A percentile compares a stretch with the other conserved stretches of the same genome.
Evolutionary conservation across 2,113 vertebrate species (phyloP).

Genomic region (Bujurquina vittata): DNA sequence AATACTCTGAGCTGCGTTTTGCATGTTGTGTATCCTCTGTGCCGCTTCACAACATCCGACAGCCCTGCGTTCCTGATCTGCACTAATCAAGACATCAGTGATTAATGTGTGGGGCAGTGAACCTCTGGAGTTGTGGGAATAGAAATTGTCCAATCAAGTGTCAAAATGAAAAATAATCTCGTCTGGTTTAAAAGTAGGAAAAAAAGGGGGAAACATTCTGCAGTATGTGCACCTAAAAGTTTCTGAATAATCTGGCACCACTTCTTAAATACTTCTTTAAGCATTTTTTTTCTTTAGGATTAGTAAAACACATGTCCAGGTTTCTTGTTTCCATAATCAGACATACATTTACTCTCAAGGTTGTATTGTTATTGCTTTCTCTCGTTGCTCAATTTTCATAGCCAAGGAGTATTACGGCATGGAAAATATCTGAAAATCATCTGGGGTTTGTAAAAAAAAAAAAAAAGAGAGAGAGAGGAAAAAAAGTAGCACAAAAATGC

Average conservation of each 20-base stretch:
- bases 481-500: slow-evolving; percentile 44
- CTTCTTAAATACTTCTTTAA: neutral
- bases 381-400: slow-evolving; percentile 39
- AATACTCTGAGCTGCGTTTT: neutral
- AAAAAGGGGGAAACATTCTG: neutral
- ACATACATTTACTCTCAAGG: slow-evolving; percentile 20
- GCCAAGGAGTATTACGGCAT: slow-evolving; percentile 68
- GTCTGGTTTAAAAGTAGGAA: neutral
- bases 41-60: neutral
- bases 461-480: accelerated
- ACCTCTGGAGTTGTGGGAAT: neutral
- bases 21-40: neutral
- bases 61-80: slow-evolving; percentile 18
- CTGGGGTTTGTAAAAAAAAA: slow-evolving; percentile 48
- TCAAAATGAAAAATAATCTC: neutral
- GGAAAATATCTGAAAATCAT: slow-evolving; percentile 77
- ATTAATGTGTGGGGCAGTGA: slow-evolving; percentile 18
- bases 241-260: slow-evolving; percentile 12
- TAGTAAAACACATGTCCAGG: neutral
- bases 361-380: slow-evolving; percentile 30
- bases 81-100: slow-evolving; percentile 48
- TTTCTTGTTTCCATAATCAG: slow-evolving; percentile 15
- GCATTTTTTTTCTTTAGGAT: slow-evolving; percentile 6
- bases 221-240: slow-evolving; percentile 28
- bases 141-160: neutral